A percentile compares a stretch with the other conserved stretches of the same genome.
phyloP scores from a whole-genome alignment of 1,140 invertebrate genomes.

The Leptinotarsa lineolata region DNA sequence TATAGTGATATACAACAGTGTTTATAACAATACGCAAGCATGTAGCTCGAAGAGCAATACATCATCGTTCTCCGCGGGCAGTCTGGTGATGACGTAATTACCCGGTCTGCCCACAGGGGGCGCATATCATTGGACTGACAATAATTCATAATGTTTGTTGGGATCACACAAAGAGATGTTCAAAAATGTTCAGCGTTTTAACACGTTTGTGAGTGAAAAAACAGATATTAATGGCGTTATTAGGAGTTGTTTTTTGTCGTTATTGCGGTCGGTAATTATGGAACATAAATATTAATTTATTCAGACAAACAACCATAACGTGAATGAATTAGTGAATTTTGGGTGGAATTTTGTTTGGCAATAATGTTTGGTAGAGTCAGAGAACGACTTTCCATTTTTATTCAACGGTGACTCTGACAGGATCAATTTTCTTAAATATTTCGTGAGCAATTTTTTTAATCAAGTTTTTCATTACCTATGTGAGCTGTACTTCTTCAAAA shows the following conservation, averaged over 20 bases:
- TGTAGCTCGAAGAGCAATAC: constrained; percentile 14
- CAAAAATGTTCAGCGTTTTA: constrained; percentile 14
- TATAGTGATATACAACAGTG: constrained; percentile 27
- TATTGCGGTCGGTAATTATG: not conserved
- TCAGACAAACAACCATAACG: constrained; percentile 5
- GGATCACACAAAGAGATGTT: constrained; percentile 18
- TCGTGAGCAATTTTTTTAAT: too few species aligned
- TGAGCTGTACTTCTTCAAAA: too few species aligned
- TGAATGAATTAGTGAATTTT: not conserved
- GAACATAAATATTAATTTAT: constrained; percentile 20
- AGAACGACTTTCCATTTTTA: too few species aligned
- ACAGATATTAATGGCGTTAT: constrained; percentile 17
- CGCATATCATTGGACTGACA: constrained; percentile 20
- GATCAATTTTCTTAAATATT: too few species aligned
- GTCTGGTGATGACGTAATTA: constrained; percentile 28
- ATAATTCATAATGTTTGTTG: constrained; percentile 19
- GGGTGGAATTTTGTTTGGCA: not conserved
- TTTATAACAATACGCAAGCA: constrained; percentile 25
- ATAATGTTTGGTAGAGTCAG: not conserved
- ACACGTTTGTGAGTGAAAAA: constrained; percentile 10
- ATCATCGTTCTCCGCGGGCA: constrained; percentile 19
- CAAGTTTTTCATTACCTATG: too few species aligned
- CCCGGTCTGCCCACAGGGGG: constrained; percentile 25
- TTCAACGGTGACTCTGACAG: too few species aligned
- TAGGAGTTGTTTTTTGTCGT: constrained; percentile 6